Conservation (phyloP, 2,797 vertebrate species). For the Cossypha heuglini region DNA sequence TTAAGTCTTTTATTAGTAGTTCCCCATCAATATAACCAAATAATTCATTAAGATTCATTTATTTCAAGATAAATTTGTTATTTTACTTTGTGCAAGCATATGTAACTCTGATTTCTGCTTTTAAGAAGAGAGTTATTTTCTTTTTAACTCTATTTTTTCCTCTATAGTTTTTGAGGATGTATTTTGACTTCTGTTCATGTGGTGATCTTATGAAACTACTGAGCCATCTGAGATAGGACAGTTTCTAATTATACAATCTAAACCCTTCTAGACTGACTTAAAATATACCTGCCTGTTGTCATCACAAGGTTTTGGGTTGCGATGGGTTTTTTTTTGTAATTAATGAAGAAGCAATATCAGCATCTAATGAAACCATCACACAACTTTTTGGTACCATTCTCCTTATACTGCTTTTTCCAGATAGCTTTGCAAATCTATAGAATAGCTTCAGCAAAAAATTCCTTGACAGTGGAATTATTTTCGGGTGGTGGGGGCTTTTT, state of each 20-base stretch:
- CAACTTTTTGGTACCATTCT: neutral
- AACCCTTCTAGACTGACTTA: neutral
- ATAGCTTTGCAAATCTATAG: neutral
- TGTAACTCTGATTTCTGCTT: neutral
- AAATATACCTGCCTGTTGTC: neutral
- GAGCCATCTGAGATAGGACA: neutral
- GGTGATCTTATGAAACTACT: neutral
- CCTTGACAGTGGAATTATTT: neutral
- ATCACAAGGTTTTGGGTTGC: neutral
- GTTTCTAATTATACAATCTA: neutral
- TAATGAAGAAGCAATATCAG: neutral
- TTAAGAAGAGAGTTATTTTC: neutral
- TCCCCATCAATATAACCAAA: neutral
- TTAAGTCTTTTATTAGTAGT: neutral
- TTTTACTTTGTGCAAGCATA: neutral
- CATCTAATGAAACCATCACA: neutral
- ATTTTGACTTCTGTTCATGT: neutral
- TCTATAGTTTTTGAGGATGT: neutral
- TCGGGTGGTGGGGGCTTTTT: fast-evolving
- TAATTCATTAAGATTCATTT: neutral
- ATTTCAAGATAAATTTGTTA: neutral
- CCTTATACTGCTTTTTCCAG: neutral
- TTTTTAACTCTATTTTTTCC: neutral
- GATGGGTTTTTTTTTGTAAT: neutral
- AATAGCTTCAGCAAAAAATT: neutral